phyloP scores from a whole-genome alignment of 2,888 invertebrate species.

The Xestia xanthographa region DNA sequence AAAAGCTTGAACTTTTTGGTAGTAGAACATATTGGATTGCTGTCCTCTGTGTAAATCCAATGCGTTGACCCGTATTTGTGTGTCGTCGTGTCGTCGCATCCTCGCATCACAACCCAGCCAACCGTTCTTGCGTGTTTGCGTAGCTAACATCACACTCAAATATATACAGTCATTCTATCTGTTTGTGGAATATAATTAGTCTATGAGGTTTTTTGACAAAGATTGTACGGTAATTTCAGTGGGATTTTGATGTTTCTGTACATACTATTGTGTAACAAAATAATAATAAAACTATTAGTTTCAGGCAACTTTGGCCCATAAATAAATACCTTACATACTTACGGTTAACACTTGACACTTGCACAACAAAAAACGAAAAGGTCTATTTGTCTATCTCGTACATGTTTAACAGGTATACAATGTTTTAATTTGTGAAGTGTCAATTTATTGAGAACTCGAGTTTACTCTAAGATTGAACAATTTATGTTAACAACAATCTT shows the following conservation, averaged over 20 bases:
- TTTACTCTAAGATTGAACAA: neutral
- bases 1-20: neutral
- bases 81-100: neutral
- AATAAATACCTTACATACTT: too few relatives aligned
- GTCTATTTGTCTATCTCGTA: too few relatives aligned
- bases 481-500: neutral
- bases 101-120: conserved; percentile 17
- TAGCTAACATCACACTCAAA: conserved; percentile 17
- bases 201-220: neutral
- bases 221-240: neutral
- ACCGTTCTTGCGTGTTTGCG: conserved; percentile 4
- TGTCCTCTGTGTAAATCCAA: conserved; percentile 3
- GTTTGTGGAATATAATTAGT: conserved; percentile 27
- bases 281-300: too few relatives aligned
- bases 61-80: conserved; percentile 19
- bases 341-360: too few relatives aligned
- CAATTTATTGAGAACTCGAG: neutral
- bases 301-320: too few relatives aligned
- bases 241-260: neutral
- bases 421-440: neutral
- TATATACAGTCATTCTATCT: conserved; percentile 13
- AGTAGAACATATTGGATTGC: conserved; percentile 4
- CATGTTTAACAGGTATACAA: too few relatives aligned
- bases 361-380: too few relatives aligned
- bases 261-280: too few relatives aligned